Conservation (phyloP, 2,797 vertebrate species). For the Sebastes trivittatus region DNA sequence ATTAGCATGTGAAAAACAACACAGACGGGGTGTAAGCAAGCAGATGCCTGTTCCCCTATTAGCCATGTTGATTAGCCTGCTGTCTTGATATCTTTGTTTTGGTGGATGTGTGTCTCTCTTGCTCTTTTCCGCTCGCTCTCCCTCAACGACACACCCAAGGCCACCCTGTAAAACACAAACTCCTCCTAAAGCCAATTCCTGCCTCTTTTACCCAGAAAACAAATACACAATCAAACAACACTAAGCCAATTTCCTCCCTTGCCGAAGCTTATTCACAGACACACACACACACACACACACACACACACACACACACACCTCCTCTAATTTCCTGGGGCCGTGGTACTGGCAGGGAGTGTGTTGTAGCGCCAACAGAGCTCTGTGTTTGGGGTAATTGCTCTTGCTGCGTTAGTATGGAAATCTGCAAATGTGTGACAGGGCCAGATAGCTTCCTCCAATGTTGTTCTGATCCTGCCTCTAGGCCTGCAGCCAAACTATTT, state of each 20-base stretch:
- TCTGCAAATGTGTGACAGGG: conserved; percentile 99
- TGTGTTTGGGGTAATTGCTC: conserved; percentile 95
- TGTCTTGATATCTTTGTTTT: conserved; percentile 83
- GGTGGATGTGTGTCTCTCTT: conserved; percentile 70
- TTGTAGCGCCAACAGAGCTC: conserved; percentile 94
- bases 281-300: conserved; percentile 45
- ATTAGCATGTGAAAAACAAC: conserved; percentile 83
- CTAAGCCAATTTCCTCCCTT: conserved; percentile 83
- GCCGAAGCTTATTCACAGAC: conserved; percentile 66
- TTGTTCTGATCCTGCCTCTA: conserved; percentile 98
- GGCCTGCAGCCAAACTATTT: conserved; percentile 99
- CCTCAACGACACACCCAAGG: conserved; percentile 65
- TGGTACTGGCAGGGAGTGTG: conserved; percentile 90
- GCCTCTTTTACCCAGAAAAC: conserved; percentile 76
- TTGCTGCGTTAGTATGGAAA: conserved; percentile 99
- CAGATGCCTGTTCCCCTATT: conserved; percentile 76
- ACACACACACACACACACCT: conserved; percentile 27
- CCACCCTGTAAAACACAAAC: conserved; percentile 72
- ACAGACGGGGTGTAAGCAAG: conserved; percentile 74
- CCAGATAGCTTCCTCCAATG: conserved; percentile 98
- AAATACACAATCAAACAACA: conserved; percentile 84
- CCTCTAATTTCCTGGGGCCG: conserved; percentile 81
- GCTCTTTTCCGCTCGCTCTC: conserved; percentile 9
- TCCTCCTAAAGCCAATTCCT: conserved; percentile 70
- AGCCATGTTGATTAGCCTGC: conserved; percentile 74